These are phyloP conservation scores for Muntiacus reevesi DNA, from an alignment of 2,113 vertebrate species.

Conservation along the genomic window DNA sequence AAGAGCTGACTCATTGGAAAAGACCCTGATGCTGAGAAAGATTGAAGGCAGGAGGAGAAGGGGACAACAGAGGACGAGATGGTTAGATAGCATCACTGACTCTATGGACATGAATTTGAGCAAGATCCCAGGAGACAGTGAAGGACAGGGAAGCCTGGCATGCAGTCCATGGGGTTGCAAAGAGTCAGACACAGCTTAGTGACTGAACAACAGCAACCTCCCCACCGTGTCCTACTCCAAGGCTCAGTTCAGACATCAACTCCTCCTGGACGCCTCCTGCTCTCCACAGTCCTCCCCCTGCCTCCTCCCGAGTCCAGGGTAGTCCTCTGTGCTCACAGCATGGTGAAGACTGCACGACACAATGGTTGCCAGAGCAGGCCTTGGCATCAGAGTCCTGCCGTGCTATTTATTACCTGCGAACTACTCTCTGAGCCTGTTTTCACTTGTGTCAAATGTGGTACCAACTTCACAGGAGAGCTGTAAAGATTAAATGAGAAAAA, in stretches of 20 bases:
- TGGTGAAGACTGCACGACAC: neutral
- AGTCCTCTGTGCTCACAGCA: neutral
- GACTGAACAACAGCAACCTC: neutral
- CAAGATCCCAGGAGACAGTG: neutral
- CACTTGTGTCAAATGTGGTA: neutral
- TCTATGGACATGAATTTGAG: neutral
- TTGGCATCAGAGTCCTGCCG: neutral
- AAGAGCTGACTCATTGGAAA: neutral
- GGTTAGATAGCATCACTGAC: neutral
- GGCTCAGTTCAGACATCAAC: neutral
- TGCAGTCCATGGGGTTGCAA: neutral
- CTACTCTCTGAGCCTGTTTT: neutral
- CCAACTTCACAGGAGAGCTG: neutral
- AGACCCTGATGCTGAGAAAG: neutral
- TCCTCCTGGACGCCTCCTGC: neutral
- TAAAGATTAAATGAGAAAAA: constrained; percentile 17
- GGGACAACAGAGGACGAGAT: neutral
- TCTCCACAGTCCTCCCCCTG: neutral
- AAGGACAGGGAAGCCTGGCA: neutral
- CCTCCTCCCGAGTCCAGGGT: neutral
- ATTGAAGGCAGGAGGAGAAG: neutral
- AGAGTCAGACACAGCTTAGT: neutral
- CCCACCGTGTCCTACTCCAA: neutral
- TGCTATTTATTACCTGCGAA: neutral
- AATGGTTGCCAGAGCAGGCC: neutral